Conservation (phyloP, 30 jellyfish, hydroid and myxozoan species). For the Aurelia aurita region DNA sequence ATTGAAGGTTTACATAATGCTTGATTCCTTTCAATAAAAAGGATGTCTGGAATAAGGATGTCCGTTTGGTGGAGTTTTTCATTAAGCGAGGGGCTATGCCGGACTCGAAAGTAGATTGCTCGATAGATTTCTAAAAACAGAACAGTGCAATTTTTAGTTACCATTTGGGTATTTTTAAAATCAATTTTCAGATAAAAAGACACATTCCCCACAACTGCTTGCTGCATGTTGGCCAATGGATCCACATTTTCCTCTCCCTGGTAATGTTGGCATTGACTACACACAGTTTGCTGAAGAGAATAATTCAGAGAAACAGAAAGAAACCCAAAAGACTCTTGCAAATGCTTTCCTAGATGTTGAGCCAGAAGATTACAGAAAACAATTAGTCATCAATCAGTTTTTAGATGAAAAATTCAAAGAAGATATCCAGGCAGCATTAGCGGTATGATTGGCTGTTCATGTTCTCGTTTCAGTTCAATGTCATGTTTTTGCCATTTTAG, state of each 20-base stretch:
- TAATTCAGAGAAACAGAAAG: constrained; percentile 16
- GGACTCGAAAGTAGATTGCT: too few relatives aligned
- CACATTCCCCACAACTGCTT: constrained; percentile 35
- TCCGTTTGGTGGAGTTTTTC: too few relatives aligned
- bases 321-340: constrained; percentile 75
- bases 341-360: constrained; percentile 79
- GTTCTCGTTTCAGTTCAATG: too few relatives aligned
- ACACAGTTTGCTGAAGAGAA: constrained; percentile 57
- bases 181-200: constrained; percentile 20
- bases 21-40: too few relatives aligned
- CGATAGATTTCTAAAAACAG: too few relatives aligned
- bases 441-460: background rate
- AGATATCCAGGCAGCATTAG: constrained; percentile 43
- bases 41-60: too few relatives aligned
- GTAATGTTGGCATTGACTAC: constrained; percentile 86
- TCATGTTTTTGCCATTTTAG: too few relatives aligned
- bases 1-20: too few relatives aligned
- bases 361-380: constrained; percentile 82
- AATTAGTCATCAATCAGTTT: constrained; percentile 70
- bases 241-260: constrained; percentile 96
- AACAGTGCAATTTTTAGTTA: too few relatives aligned
- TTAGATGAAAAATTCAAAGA: constrained; percentile 70
- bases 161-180: background rate
- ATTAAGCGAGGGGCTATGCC: too few relatives aligned
- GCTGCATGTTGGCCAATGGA: constrained; percentile 91